Evolutionary conservation across 2,113 vertebrate genomes (phyloP), one percentile per base, ranked within the genome.

Genomic region (Edolisoma coerulescens): DNA sequence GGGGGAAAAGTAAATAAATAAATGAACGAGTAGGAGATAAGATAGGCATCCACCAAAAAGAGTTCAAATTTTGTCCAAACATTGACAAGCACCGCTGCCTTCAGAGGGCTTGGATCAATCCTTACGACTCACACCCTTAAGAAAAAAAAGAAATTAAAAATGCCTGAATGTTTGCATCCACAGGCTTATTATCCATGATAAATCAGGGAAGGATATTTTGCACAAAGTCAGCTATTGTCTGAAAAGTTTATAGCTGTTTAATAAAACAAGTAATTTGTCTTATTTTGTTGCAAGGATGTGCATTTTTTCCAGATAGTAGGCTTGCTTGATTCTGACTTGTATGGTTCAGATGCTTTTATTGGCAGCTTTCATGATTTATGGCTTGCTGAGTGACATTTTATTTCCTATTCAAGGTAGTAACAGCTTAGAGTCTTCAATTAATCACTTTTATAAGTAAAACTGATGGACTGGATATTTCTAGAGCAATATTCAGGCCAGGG

Each of bases 381-480:
- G 41, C 57, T 87, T 93, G 49, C 73, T 50, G 73, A 95, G 56
- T 89, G 90, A 93, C 56, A 47, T 84, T 93, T 94, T 71, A 70
- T 94, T 96, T 94, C 83, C 53, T 87, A 45, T 78, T 84, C 73
- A 64, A 94, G 41, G 61, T 78, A 90, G 85, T 75, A 95, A 81
- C 86, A 78, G 54, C 63, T 91, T 63, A 54, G 52, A 78, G 54
- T 86, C 60, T 78, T 92, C 95, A 84, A n/a, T 89, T 90, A 94
- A 97, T 94, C 93, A 93, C 68, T 81, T 86, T 30, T 77, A n/a
- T 90, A 75, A 78, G 68, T 95, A 71, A 84, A 81, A 84, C 27
- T 59, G 50, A 56, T 84, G 54, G 35, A 26, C 41, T 90, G 44
- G 44, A 41, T 96, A 57, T 89, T 93, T 84, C 68, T 47, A 84